These are phyloP conservation scores for Serranus cabrilla DNA, from an alignment of 2,797 vertebrate species.

Conservation along the genomic window DNA sequence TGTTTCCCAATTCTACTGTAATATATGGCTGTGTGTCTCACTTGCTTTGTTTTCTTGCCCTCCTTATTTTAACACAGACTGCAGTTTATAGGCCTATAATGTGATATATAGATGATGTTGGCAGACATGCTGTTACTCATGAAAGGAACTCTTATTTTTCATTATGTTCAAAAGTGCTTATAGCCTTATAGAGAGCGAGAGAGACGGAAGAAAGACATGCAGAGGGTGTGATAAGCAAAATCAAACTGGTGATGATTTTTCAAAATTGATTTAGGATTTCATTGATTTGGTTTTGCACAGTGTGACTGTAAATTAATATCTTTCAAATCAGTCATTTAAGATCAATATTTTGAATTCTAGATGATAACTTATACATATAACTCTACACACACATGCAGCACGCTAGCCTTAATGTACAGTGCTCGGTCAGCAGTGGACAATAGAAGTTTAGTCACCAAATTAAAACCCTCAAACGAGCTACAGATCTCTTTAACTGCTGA, in stretches of 20 bases:
- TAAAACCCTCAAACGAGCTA: neutral
- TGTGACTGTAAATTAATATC: neutral
- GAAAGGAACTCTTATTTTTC: constrained; percentile 39
- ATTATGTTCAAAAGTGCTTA: constrained; percentile 23
- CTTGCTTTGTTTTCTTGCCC: constrained; percentile 30
- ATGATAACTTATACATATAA: neutral
- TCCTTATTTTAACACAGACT: constrained; percentile 11
- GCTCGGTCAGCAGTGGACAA: neutral
- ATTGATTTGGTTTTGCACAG: neutral
- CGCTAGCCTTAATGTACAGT: neutral
- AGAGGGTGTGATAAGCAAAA: neutral
- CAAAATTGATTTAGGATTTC: neutral
- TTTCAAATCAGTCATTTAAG: neutral
- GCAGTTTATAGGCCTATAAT: constrained; percentile 21
- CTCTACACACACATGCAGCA: neutral
- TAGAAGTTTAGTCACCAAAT: neutral
- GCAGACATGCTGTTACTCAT: constrained; percentile 72
- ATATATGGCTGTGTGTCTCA: constrained; percentile 35
- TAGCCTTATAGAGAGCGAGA: neutral
- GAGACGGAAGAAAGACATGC: neutral
- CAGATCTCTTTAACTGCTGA: neutral
- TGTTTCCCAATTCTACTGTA: constrained; percentile 37
- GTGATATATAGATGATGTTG: constrained; percentile 25
- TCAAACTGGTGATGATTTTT: neutral
- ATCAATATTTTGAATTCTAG: neutral